Evolutionary conservation across 2,113 vertebrate species (phyloP), one percentile per base, ranked within the genome.

Genomic region (Ctenomys sociabilis): DNA sequence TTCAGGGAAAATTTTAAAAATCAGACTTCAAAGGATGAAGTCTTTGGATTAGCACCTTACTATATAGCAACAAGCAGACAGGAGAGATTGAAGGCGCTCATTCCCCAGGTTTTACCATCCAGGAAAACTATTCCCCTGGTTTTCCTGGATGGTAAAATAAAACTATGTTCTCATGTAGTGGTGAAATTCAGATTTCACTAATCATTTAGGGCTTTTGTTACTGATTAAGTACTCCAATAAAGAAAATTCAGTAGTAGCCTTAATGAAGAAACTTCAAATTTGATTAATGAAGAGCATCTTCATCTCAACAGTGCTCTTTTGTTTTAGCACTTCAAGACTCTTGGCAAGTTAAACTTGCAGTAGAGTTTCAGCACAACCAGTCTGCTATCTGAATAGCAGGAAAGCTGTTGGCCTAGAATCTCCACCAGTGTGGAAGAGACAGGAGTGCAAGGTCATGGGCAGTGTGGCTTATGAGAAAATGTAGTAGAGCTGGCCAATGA

Each of bases 171-270:
- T 88, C 43, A 68, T 16, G 63, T 64, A 81, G 95, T 72, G 93
- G 78, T 96, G 94, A 96, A 96, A 96, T 90, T 95, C 77, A 94
- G 88, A 92, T 97, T 96, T 87, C 40, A 96, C 88, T 57, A 87
- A 92, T 96, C 77, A 90, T 59, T 93, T 49, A 35, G 77, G 57
- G 73, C 94, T 83, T 92, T 96, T 94, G 96, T 54, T 96, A 93
- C 84, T 93, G 87, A 92, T 92, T 93, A 93, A 87, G 61, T 96
- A 94, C 93, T 90, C 93, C 73, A 95, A 93, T 92, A 90, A 97
- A 95, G 92, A 84, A 94, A 84, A 49, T 91, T 95, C 52, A 75
- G 86, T 77, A 90, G 93, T 90, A 75, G n/a, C 86, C 89, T 59
- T 95, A 88, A 93, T 96, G 86, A 96, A 96, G 95, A 96, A 80